Percentiles rank a stretch among this genome's conserved stretches.
phyloP scores from a whole-genome alignment of 64 coral and sea anemone genomes.

The Hydrozoanthus tunicans region DNA sequence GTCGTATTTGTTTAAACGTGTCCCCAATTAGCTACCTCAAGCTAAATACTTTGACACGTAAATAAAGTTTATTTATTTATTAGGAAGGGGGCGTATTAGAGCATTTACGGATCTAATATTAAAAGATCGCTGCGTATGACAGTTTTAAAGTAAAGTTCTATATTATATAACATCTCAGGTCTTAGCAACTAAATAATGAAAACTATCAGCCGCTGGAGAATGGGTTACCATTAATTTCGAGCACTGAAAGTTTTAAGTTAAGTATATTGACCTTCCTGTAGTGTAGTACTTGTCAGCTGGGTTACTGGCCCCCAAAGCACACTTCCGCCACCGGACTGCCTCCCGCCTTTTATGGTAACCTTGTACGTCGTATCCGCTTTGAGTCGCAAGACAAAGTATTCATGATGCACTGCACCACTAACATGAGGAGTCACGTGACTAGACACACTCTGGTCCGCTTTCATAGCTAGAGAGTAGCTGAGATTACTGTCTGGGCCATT shows the following conservation, averaged over 20 bases:
- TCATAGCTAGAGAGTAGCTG: not conserved
- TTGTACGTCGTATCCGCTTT: constrained; percentile 1
- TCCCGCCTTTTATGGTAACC: constrained; percentile 13
- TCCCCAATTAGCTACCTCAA: too few species aligned
- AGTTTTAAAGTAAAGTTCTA: too few species aligned
- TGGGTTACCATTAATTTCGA: too few species aligned
- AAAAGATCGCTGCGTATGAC: too few species aligned
- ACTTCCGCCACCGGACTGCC: not conserved
- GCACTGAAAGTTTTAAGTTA: not conserved
- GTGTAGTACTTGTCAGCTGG: not conserved
- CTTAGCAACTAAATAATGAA: too few species aligned
- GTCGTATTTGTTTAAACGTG: too few species aligned
- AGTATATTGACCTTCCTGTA: constrained; percentile 5
- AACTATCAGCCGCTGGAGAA: too few species aligned
- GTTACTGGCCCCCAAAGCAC: constrained; percentile 15
- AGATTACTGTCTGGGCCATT: constrained; percentile 37
- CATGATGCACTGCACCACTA: not conserved
- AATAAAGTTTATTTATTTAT: too few species aligned
- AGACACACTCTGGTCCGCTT: not conserved
- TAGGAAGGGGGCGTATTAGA: too few species aligned
- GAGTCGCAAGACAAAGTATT: constrained; percentile 9
- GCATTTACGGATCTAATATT: too few species aligned
- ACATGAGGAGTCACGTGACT: not conserved
- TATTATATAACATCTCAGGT: too few species aligned
- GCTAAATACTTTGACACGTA: too few species aligned